Evolutionary conservation across 2,888 invertebrate genomes (phyloP), one percentile per base, ranked within the genome.

Genomic region (Macrostomum cliftonense): DNA sequence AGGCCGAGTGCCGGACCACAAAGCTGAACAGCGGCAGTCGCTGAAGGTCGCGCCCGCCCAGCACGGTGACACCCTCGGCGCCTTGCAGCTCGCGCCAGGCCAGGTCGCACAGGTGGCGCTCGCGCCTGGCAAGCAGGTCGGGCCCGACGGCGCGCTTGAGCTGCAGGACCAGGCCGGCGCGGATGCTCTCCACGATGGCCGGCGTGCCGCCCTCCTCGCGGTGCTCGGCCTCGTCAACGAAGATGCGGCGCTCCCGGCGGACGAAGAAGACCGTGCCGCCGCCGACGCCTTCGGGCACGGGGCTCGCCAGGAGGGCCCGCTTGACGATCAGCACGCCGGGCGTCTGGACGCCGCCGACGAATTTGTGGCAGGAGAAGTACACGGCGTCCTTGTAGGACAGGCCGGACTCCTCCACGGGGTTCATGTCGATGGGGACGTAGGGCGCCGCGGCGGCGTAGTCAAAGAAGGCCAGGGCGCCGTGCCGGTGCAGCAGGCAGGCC

Each of bases 351-450:
- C 87, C 88, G 1, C 88, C 88, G 38, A 85, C 77, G 66, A 88
- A 86, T 70, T 87, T 87, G 73, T 86, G 86, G 45, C 83, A 80
- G 47, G 85, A 82, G 65, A 88, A 82, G 70, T 84, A 85, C 49
- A 88, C 73, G 1, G 85, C 86, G 69, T 89, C 88, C 64, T 87
- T 86, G 68, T 80, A 78, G 59, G 78, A 76, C n/a, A 77, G 66
- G 45, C 72, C 76, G 55, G 79, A 79, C 52, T 79, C 78, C 28
- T 39, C 70, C 12, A 78, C 74, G 0, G 87, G 84, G 64, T 88
- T 87, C 82, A 87, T 83, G 59, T 84, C 81, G 50, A 87, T 77
- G 16, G 76, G 73, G 0, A 80, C 75, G 60, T 81, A 82, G 0
- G 87, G 83, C 17, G 77, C 79, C 4, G 84, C 82, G 2, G 83